A percentile compares a stretch with the other conserved stretches of the same genome.
phyloP scores from a whole-genome alignment of 2,113 vertebrate genomes.

The Protobothrops flavoviridis region DNA sequence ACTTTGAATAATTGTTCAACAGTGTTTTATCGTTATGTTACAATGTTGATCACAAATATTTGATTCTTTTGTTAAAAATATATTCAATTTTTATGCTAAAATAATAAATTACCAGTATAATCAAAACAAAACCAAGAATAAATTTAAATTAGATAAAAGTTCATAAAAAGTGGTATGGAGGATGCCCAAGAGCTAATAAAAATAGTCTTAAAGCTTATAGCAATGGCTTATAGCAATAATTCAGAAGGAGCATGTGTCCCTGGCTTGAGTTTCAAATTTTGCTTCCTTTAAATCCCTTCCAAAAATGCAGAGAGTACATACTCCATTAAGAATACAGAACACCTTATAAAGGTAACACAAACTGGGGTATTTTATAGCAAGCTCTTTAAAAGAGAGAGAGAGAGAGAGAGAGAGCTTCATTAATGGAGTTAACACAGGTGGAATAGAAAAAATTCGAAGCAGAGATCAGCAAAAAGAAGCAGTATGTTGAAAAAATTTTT shows the following conservation, averaged over 20 bases:
- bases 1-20: too few species aligned
- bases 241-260: background rate
- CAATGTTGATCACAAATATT: background rate
- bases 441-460: background rate
- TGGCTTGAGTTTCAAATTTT: background rate
- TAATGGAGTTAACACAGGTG: background rate
- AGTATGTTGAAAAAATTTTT: background rate
- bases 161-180: background rate
- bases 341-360: background rate
- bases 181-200: background rate
- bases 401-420: too few species aligned
- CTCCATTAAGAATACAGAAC: background rate
- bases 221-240: background rate
- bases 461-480: background rate
- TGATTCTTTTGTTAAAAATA: background rate
- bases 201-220: background rate
- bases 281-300: background rate
- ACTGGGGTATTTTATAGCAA: background rate
- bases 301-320: too few species aligned
- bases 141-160: background rate
- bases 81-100: background rate
- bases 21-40: too few species aligned
- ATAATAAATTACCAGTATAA: background rate
- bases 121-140: background rate
- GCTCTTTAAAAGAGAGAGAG: too few species aligned